These are phyloP conservation scores for Drosophila bifasciata DNA, from an alignment of 1,140 invertebrate species.

Conservation along the genomic window DNA sequence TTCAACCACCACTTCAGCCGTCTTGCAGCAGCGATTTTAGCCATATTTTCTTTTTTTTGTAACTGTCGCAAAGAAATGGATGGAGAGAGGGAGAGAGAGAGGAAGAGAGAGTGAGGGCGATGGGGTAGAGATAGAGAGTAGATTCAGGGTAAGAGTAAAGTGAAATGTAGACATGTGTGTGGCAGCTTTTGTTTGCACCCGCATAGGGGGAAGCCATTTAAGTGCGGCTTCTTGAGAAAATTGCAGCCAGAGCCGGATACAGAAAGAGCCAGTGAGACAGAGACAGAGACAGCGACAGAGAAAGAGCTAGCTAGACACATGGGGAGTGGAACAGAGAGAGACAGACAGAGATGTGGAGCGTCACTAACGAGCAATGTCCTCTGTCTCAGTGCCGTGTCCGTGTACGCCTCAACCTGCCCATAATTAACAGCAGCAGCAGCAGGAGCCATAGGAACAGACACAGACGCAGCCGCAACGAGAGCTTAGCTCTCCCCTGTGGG, in stretches of 20 bases:
- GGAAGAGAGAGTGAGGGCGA: not conserved
- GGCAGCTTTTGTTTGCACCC: slow-evolving; percentile 78
- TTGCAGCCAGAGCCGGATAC: slow-evolving; percentile 61
- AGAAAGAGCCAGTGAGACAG: slow-evolving; percentile 8
- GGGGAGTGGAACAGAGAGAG: slow-evolving; percentile 2
- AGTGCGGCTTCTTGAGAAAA: slow-evolving; percentile 83
- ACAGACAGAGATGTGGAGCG: slow-evolving; percentile 40
- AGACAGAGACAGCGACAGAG: slow-evolving; percentile 10
- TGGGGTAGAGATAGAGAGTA: slow-evolving; percentile 17
- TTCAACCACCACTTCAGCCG: slow-evolving; percentile 68
- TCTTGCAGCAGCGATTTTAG: slow-evolving; percentile 67
- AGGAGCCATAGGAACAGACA: slow-evolving; percentile 42
- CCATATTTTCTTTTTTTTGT: slow-evolving; percentile 64
- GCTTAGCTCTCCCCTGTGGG: slow-evolving; percentile 57
- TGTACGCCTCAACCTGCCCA: slow-evolving; percentile 34
- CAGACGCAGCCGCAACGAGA: slow-evolving; percentile 18
- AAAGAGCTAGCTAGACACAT: slow-evolving; percentile 20
- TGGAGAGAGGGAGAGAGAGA: slow-evolving; percentile 31
- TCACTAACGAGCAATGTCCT: slow-evolving; percentile 64
- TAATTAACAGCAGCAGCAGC: slow-evolving; percentile 63
- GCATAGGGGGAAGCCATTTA: slow-evolving; percentile 82
- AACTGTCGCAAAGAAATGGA: slow-evolving; percentile 56
- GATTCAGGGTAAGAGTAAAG: not conserved
- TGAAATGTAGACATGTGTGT: slow-evolving; percentile 34
- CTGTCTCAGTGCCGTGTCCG: not conserved